These are phyloP conservation scores for Ciconia stormi DNA, from an alignment of 2,113 vertebrate genomes.

Conservation along the genomic window DNA sequence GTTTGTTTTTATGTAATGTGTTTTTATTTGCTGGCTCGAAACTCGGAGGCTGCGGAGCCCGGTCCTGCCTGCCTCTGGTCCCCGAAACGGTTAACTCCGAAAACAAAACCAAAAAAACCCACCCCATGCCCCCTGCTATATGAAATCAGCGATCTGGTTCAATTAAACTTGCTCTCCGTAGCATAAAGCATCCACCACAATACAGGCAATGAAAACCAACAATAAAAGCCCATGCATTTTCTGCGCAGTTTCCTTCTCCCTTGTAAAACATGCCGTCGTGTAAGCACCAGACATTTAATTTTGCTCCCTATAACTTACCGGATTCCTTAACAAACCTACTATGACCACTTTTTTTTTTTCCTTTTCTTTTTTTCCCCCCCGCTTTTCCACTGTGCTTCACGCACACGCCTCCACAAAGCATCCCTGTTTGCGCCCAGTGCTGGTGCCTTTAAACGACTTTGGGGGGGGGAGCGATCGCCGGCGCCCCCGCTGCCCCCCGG, in stretches of 20 bases:
- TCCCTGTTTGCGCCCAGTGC: neutral
- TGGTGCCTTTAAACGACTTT: neutral
- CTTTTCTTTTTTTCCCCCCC: neutral
- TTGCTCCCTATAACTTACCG: conserved; percentile 47
- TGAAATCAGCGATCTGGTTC: conserved; percentile 60
- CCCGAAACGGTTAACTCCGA: conserved; percentile 46
- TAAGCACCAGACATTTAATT: conserved; percentile 59
- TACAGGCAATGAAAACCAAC: conserved; percentile 54
- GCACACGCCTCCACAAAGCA: neutral
- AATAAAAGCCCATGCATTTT: conserved; percentile 56
- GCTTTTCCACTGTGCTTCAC: neutral
- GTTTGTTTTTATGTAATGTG: conserved; percentile 26
- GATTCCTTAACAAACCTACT: conserved; percentile 61
- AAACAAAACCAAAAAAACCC: neutral
- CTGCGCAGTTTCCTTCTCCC: conserved; percentile 55
- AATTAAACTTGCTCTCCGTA: conserved; percentile 59
- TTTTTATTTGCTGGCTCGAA: conserved; percentile 38
- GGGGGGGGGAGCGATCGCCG: neutral
- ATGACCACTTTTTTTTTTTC: neutral
- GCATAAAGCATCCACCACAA: conserved; percentile 60
- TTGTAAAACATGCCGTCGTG: conserved; percentile 59
- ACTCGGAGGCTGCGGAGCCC: neutral
- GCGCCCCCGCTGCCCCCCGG: neutral
- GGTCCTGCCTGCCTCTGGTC: neutral
- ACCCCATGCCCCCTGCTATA: conserved; percentile 7